Evolutionary conservation across 2,888 invertebrate species (phyloP).

Genomic region (Agrotis ipsilon): DNA sequence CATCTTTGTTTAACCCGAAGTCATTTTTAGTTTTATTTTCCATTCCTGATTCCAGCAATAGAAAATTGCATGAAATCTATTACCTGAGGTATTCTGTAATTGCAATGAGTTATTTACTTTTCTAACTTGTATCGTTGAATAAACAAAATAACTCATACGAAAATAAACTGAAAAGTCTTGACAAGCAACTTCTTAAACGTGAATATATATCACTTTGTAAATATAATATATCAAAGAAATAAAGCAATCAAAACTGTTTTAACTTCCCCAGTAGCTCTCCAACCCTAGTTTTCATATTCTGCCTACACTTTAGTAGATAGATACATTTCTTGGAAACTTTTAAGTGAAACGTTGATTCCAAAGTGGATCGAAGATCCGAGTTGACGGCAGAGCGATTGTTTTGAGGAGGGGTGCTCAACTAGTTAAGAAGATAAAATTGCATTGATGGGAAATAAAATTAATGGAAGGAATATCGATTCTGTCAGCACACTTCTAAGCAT

Average conservation of each 20-base stretch:
- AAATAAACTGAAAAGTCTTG: background rate
- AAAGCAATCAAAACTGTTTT: conserved; percentile 4
- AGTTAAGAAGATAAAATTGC: conserved; percentile 58
- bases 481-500: background rate
- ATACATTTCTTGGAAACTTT: conserved; percentile 70
- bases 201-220: background rate
- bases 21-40: background rate
- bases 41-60: background rate
- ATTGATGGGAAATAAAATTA: conserved; percentile 52
- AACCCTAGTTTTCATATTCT: conserved; percentile 28
- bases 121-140: background rate
- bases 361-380: conserved; percentile 73
- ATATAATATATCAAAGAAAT: background rate
- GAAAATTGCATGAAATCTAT: too few species aligned
- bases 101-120: too few species aligned
- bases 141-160: background rate
- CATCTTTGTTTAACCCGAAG: background rate
- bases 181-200: too few species aligned
- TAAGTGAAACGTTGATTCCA: conserved; percentile 76
- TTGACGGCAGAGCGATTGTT: conserved; percentile 64
- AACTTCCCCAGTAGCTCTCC: background rate
- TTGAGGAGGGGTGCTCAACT: conserved; percentile 51
- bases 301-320: conserved; percentile 23
- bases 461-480: conserved; percentile 25
- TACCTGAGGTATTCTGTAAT: background rate